Base-by-base conservation (phyloP, 2,797 vertebrate genomes). In the Gastrophryne carolinensis region DNA sequence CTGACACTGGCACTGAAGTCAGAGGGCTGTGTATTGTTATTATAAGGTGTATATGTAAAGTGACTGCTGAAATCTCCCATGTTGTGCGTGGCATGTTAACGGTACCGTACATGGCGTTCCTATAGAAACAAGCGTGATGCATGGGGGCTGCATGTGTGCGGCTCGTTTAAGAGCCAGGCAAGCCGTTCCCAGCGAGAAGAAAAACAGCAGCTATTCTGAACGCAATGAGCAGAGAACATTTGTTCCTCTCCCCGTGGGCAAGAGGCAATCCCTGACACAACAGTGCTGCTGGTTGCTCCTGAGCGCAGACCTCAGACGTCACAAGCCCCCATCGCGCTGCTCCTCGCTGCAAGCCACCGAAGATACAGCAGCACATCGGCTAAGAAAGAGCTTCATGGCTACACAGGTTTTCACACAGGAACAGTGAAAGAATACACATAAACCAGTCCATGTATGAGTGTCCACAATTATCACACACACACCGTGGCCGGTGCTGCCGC, bases 211-310 rank as follows among this genome's bases (percentile, higher is more conserved):
- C 8, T 30, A 64, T 47, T 47, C 49, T 47, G 15, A 39, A 44
- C 13, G 39, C 23, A 39, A 17, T 1, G n/a, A 27, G 39, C 10
- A 11, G 34, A 61, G 24, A 44, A 41, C 34, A 21, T 63, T 63
- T 63, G 21, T 37, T 27, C 10, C 27, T 65, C 41, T 34, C 44
- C 63, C 63, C 15, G 63, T 32, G 44, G 27, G 27, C 29, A 30
- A 13, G 17, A 65, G 39, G 37, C 62, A 65, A 50, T 50, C 41
- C 27, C 41, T 49, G 62, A 65, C 21, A 41, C 27, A 21, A 47
- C 13, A 24, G 9, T 7, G 57, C n/a, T 35, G 57, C 57, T 60
- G 57, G 57, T 60, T 21, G 9, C 7, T 60, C 57, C 23, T n/a
- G 19, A 23, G 61, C 37, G 47, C 21, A 44, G 35, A n/a, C 21